These are phyloP conservation scores for Nanorana parkeri DNA, from an alignment of 2,113 vertebrate genomes.

Conservation along the genomic window DNA sequence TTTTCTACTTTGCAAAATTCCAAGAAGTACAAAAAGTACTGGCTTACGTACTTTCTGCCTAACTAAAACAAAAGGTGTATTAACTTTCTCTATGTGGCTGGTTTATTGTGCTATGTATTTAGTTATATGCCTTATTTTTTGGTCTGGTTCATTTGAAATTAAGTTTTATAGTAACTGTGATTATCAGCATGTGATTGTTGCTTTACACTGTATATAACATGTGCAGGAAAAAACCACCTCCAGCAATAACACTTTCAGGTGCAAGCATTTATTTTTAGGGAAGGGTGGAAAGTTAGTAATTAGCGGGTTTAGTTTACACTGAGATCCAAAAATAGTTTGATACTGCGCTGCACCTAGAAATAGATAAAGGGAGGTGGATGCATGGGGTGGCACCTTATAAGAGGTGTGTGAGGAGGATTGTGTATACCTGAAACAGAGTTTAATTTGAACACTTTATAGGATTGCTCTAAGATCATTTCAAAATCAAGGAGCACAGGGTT, in stretches of 20 bases:
- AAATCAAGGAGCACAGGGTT: no score
- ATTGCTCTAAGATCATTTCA: no score
- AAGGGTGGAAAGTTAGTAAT: slow-evolving; percentile 5
- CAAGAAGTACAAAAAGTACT: background rate
- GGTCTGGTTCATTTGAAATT: background rate
- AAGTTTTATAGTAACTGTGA: background rate
- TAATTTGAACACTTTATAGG: no score
- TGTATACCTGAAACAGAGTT: background rate
- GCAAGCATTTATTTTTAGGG: background rate
- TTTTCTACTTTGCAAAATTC: background rate
- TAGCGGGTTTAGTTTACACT: background rate
- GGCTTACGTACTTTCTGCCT: background rate
- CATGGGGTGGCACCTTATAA: background rate
- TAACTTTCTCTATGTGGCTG: no score
- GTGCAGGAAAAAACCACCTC: slow-evolving; percentile 1
- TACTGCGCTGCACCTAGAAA: background rate
- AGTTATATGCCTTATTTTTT: background rate
- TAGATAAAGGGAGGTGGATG: slow-evolving; percentile 25
- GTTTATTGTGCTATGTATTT: background rate
- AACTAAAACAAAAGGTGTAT: no score
- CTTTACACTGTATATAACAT: background rate
- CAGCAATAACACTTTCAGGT: background rate
- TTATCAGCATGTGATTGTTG: background rate
- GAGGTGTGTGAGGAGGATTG: background rate
- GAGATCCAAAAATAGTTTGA: slow-evolving; percentile 26